Evolutionary conservation across 1,140 invertebrate species (phyloP).

Genomic region (Sweltsa coloradensis): DNA sequence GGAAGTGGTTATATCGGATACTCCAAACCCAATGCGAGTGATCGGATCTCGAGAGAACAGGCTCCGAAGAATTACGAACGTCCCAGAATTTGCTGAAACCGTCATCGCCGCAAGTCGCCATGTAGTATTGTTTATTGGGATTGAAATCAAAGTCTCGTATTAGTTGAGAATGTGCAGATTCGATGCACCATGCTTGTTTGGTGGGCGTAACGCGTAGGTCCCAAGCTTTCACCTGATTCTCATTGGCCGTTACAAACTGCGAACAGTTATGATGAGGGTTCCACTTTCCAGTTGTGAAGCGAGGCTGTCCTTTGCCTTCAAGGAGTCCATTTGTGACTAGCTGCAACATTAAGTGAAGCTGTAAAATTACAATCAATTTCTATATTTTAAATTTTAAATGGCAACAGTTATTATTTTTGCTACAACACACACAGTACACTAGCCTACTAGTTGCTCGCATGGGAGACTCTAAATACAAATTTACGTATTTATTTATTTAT

Average conservation of each 20-base stretch:
- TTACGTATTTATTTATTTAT: no score
- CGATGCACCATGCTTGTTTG: constrained; percentile 68
- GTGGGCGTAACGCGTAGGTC: constrained; percentile 63
- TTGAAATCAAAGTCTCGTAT: constrained; percentile 90
- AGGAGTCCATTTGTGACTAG: constrained; percentile 31
- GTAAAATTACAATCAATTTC: no score
- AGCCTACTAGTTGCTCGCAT: no score
- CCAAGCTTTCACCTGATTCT: constrained; percentile 74
- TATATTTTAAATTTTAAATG: no score
- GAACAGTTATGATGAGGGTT: constrained; percentile 83
- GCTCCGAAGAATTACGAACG: constrained; percentile 63
- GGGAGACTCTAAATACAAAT: no score
- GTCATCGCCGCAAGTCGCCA: constrained; percentile 92
- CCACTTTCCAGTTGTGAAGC: constrained; percentile 79
- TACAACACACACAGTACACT: no score
- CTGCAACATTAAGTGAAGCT: constrained; percentile 23
- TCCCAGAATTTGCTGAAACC: constrained; percentile 94
- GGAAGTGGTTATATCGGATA: constrained; percentile 88
- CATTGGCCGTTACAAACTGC: constrained; percentile 72
- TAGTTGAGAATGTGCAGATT: constrained; percentile 76
- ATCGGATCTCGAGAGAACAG: constrained; percentile 69
- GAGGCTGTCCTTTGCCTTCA: constrained; percentile 55
- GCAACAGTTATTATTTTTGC: no score
- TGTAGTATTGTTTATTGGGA: constrained; percentile 87
- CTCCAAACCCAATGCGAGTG: constrained; percentile 97